These are phyloP conservation scores for Meda fulgida DNA, from an alignment of 2,797 vertebrate genomes.

Conservation along the genomic window DNA sequence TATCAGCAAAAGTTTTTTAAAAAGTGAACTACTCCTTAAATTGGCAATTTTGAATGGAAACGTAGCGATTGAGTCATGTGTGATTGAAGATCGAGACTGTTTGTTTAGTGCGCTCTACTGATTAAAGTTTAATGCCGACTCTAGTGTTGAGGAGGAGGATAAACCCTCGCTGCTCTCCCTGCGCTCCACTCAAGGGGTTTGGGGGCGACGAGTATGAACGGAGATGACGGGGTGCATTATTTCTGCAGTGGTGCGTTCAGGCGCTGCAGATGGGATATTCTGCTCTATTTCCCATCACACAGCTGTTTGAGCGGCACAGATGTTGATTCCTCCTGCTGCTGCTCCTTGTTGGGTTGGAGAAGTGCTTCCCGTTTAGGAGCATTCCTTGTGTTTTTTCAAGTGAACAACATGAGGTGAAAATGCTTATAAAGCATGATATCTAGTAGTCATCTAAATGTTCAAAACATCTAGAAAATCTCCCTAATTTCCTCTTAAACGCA, in stretches of 20 bases:
- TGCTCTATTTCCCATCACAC: slow-evolving; percentile 27
- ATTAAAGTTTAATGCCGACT: slow-evolving; percentile 4
- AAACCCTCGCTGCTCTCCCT: not conserved
- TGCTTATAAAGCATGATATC: not conserved
- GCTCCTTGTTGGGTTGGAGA: not conserved
- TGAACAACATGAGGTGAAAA: too few species aligned
- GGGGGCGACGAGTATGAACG: not conserved
- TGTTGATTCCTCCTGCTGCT: not conserved
- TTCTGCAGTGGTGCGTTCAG: slow-evolving; percentile 34
- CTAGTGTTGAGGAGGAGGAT: not conserved
- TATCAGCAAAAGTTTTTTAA: too few species aligned
- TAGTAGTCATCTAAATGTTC: not conserved
- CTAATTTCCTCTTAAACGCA: not conserved
- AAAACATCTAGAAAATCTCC: too few species aligned
- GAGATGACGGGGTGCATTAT: not conserved
- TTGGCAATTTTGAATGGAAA: not conserved
- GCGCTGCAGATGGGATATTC: slow-evolving; percentile 32
- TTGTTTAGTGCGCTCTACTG: not conserved
- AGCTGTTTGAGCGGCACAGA: slow-evolving; percentile 15
- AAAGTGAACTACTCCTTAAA: too few species aligned
- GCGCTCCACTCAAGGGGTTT: not conserved
- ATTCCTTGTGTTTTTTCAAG: not conserved
- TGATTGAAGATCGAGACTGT: not conserved
- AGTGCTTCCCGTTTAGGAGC: not conserved
- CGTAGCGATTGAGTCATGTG: not conserved